Percentiles rank a stretch among this genome's conserved stretches.
phyloP scores from a whole-genome alignment of 2,888 invertebrate species.

The Piscicola geometra region DNA sequence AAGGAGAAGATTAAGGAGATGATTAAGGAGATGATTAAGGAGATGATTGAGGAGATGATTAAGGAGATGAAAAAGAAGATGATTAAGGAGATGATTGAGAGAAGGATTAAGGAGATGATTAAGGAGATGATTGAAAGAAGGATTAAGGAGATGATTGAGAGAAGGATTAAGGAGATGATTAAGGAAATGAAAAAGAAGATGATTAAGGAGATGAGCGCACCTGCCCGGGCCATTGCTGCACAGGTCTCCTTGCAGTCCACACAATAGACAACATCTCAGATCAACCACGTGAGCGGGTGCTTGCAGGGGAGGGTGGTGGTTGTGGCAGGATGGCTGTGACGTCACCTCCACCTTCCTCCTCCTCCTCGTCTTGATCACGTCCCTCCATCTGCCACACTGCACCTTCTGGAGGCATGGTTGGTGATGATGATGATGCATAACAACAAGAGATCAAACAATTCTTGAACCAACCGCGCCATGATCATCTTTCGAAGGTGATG shows the following conservation, averaged over 20 bases:
- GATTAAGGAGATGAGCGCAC: conserved; percentile 46
- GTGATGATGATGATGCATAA: too few species aligned
- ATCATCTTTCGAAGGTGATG: too few species aligned
- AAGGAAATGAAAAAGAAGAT: too few species aligned
- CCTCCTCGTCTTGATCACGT: background rate
- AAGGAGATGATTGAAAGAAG: too few species aligned
- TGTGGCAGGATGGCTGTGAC: background rate
- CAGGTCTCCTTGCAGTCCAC: conserved; percentile 80
- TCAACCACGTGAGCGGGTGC: conserved; percentile 54
- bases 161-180: too few species aligned
- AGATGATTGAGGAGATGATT: too few species aligned
- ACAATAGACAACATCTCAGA: conserved; percentile 79
- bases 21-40: background rate
- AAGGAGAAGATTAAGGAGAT: background rate
- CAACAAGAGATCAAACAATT: too few species aligned
- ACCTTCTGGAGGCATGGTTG: background rate
- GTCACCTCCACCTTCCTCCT: background rate
- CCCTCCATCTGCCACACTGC: background rate
- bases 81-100: too few species aligned
- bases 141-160: too few species aligned
- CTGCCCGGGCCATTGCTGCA: conserved; percentile 82
- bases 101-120: too few species aligned
- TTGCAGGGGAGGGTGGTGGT: background rate
- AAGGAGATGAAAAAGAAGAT: too few species aligned
- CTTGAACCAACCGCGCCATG: too few species aligned